These are phyloP conservation scores for Baronia brevicornis DNA, from an alignment of 2,888 invertebrate species.

Conservation along the genomic window DNA sequence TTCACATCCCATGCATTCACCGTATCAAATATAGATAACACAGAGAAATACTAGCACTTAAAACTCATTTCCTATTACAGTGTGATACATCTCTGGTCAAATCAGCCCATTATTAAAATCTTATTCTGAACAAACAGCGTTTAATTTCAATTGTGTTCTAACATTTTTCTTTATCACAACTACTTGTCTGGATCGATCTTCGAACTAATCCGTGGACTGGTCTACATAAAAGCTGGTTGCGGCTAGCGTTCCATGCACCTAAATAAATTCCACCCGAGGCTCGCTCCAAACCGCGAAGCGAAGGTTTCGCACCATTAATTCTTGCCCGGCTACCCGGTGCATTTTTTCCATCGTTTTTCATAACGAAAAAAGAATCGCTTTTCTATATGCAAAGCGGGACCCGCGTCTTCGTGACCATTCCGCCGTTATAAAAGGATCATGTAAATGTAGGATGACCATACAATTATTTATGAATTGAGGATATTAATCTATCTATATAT, in stretches of 20 bases:
- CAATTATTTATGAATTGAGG: neutral
- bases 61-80: no score
- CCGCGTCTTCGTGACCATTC: slow-evolving; percentile 36
- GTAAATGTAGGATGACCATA: slow-evolving; percentile 22
- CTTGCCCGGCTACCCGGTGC: slow-evolving; percentile 59
- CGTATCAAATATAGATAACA: no score
- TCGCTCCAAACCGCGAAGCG: slow-evolving; percentile 32
- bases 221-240: slow-evolving; percentile 7
- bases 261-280: slow-evolving; percentile 49
- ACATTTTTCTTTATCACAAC: neutral
- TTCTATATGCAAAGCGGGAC: slow-evolving; percentile 57
- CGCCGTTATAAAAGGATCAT: slow-evolving; percentile 61
- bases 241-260: slow-evolving; percentile 41
- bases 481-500: slow-evolving; percentile 3
- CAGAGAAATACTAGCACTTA: no score
- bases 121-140: no score
- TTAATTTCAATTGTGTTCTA: no score
- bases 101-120: no score
- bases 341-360: slow-evolving; percentile 41
- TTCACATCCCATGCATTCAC: no score
- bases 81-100: no score
- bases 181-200: neutral
- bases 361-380: slow-evolving; percentile 42
- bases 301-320: slow-evolving; percentile 70
- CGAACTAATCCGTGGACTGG: no score